phyloP scores from a whole-genome alignment of 2,797 vertebrate genomes.

The Naso thynnoides region DNA sequence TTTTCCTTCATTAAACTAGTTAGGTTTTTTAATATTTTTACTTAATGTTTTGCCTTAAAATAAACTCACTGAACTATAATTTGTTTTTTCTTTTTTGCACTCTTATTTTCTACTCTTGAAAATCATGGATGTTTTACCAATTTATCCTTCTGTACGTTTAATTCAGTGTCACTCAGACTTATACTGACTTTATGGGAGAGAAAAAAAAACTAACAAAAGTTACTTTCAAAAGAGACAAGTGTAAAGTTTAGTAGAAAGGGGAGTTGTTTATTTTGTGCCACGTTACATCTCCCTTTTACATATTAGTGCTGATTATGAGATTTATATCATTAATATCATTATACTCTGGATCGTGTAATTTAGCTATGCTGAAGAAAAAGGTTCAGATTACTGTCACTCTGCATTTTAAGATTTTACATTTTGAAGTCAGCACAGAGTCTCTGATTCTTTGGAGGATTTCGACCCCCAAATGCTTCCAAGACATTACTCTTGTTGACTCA shows the following conservation, averaged over 20 bases:
- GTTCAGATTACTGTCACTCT: background rate
- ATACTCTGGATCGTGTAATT: background rate
- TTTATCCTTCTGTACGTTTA: background rate
- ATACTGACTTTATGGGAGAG: no score
- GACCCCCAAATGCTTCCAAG: background rate
- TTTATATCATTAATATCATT: background rate
- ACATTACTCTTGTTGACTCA: slow-evolving; percentile 28
- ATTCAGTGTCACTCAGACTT: background rate
- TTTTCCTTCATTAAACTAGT: background rate
- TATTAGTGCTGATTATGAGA: background rate
- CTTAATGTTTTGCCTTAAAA: no score
- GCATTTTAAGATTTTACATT: background rate
- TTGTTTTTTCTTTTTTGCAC: no score
- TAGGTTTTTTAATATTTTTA: background rate
- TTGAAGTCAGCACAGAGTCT: background rate
- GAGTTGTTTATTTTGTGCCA: background rate
- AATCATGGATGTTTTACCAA: no score
- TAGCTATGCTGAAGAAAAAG: background rate
- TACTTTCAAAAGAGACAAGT: background rate
- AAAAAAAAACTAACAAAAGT: background rate
- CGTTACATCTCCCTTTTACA: background rate
- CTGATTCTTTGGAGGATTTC: slow-evolving; percentile 2
- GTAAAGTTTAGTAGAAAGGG: background rate
- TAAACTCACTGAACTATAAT: no score
- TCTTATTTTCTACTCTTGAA: no score